Percentiles rank a stretch among this genome's conserved stretches.
Evolutionary conservation across 2,888 invertebrate genomes (phyloP).

Genomic region (Phasia obesa): DNA sequence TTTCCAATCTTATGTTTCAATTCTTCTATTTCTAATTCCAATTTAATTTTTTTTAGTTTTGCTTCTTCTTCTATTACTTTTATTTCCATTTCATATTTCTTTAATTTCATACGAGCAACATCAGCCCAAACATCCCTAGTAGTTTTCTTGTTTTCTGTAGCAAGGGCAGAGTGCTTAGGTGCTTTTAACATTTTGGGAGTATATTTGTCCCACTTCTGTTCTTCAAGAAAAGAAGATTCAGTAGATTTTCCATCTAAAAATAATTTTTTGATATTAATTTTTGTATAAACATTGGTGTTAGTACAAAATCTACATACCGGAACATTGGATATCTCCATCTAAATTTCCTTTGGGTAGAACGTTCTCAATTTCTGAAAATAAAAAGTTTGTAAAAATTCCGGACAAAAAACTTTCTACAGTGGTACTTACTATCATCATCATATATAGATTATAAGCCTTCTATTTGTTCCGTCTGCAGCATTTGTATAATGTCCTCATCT

Average conservation of each 20-base stretch:
- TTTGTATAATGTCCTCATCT: background rate
- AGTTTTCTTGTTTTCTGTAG: background rate
- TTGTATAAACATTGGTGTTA: no score
- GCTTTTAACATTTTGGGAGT: background rate
- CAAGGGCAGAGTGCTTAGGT: background rate
- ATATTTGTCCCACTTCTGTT: background rate
- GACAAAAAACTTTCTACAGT: no score
- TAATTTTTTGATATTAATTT: no score
- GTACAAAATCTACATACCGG: no score
- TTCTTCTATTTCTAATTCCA: slow-evolving; percentile 14
- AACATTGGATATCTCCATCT: no score
- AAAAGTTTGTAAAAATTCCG: no score
- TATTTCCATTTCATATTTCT: background rate
- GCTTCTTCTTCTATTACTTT: background rate
- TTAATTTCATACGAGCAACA: background rate
- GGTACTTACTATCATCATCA: slow-evolving; percentile 15
- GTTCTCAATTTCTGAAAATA: no score
- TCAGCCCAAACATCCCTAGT: slow-evolving; percentile 8
- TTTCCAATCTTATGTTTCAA: no score
- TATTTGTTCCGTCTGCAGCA: slow-evolving; percentile 7
- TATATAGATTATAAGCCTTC: slow-evolving; percentile 9
- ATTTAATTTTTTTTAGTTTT: background rate
- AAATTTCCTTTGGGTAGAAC: no score
- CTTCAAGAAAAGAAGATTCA: background rate
- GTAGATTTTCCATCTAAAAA: background rate